Base-by-base conservation (phyloP, 2,113 vertebrate species). In the Zosterops japonicus region DNA sequence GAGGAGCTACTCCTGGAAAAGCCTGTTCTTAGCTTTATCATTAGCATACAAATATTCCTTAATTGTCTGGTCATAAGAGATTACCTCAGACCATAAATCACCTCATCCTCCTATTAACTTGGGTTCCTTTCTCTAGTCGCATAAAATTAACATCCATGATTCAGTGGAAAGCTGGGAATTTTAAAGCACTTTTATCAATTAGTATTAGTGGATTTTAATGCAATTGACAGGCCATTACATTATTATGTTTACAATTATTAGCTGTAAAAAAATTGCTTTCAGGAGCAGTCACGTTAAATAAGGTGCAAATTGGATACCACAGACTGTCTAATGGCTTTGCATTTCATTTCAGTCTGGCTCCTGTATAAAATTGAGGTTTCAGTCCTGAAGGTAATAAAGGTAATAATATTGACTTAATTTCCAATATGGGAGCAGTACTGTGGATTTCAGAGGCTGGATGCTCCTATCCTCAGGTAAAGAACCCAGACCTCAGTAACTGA, bases 241-340 rank as follows among this genome's bases (percentile, higher is more conserved):
- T 86, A 86, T 72, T 67, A 70, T 83, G 49, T 89, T 96, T 95
- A 90, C 63, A 90, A 80, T 94, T 91, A 93, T 95, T 85, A 96
- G 87, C 64, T 87, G 61, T 61, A 94, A 96, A 95, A 97, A 97
- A 94, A 93, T 55, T 80, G 85, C 53, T 97, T 96, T 97, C 59
- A 65, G 59, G 36, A 89, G 63, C 57, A 94, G 72, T 55, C 63
- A 65, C 65, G 95, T 97, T 94, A 94, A 97, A 96, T 88, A 89
- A 96, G 70, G 87, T 72, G 31, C 59, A 77, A 70, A 94, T 90
- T 27, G 33, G 65, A 74, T 70, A 81, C 8, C 76, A 47, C 55
- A 67, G 59, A 50, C 46, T 57, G 39, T 91, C 47, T 67, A 92
- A 92, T 47, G 72, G 89, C 88, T 57, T 74, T 0, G 1, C 1